phyloP scores from a whole-genome alignment of 2,888 invertebrate species.

The Nipponacmea schrenckii region DNA sequence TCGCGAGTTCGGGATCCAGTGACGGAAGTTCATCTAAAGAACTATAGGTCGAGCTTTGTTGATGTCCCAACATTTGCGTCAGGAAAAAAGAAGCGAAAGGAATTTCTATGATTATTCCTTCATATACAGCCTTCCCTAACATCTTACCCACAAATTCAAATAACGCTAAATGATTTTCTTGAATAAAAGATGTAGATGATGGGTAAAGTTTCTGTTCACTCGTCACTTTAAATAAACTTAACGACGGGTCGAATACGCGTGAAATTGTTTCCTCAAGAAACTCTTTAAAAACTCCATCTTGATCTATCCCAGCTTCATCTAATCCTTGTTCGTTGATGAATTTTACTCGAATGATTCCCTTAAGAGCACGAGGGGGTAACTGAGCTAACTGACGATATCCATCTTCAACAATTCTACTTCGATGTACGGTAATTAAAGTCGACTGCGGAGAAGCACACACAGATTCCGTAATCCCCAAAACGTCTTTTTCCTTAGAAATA shows the following conservation, averaged over 20 bases:
- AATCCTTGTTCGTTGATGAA: constrained; percentile 87
- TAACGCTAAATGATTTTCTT: constrained; percentile 93
- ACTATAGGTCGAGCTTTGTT: constrained; percentile 92
- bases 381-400: constrained; percentile 96
- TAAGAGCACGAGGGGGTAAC: constrained; percentile 85
- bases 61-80: constrained; percentile 92
- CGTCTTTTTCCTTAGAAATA: constrained; percentile 92
- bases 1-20: constrained; percentile 93
- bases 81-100: constrained; percentile 99
- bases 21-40: constrained; percentile 98
- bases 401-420: constrained; percentile 78
- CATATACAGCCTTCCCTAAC: constrained; percentile 98
- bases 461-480: constrained; percentile 85
- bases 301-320: constrained; percentile 99
- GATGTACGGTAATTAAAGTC: constrained; percentile 90
- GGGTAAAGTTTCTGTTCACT: constrained; percentile 96
- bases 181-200: constrained; percentile 93
- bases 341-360: constrained; percentile 93
- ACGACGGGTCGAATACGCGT: constrained; percentile 93
- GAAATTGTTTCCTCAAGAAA: constrained; percentile 98
- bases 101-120: constrained; percentile 98
- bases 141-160: constrained; percentile 99
- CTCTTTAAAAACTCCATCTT: constrained; percentile 98
- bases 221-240: constrained; percentile 90
- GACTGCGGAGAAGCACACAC: constrained; percentile 84